Evolutionary conservation across 2,888 invertebrate genomes (phyloP), one percentile per base, ranked within the genome.

Genomic region (Thera obeliscata): DNA sequence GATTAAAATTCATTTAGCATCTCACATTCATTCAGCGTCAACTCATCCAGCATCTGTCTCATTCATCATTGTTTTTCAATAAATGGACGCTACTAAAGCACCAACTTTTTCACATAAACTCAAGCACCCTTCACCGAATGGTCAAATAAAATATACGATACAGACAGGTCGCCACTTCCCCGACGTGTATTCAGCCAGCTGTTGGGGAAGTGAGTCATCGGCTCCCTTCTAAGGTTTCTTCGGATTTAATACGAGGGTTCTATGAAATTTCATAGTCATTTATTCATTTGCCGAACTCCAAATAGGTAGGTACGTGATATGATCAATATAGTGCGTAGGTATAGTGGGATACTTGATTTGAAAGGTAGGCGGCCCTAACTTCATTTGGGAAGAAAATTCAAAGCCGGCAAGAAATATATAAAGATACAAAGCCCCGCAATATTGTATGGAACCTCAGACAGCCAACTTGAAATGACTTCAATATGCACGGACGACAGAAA

Each of bases 171-270:
- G 54, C 61, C 61, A 61, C 56, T 56, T 61, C 66, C 46, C 50
- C 4, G 12, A 41, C 59, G 60, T 65, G 64, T 60, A 65, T 36
- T 52, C 60, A 43, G 61, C 60, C 61, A 61, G 66, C 48, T 46
- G 57, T 49, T 36, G 59, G 60, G 66, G 65, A 56, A 58, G 66
- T 69, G 69, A 69, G 59, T 66, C 69, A 69, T 69, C 50, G 61
- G 59, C 58, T 49, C 65, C 58, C 61, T 41, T 41, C 43, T 59
- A 62, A 57, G 63, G 69, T 76, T 79, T 79, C 78, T 80, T 77
- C 72, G 76, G 77, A 77, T 81, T 49, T 79, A 77, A 78, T 78
- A 74, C 73, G 75, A 77, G 74, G 73, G 74, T 63, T 64, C 72
- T 61, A 71, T 67, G 56, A 54, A 71, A 70, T 68, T 64, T 67